A percentile compares a stretch with the other conserved stretches of the same genome.
Evolutionary conservation across 2,888 invertebrate species (phyloP).

Genomic region (Gryllus longicercus): DNA sequence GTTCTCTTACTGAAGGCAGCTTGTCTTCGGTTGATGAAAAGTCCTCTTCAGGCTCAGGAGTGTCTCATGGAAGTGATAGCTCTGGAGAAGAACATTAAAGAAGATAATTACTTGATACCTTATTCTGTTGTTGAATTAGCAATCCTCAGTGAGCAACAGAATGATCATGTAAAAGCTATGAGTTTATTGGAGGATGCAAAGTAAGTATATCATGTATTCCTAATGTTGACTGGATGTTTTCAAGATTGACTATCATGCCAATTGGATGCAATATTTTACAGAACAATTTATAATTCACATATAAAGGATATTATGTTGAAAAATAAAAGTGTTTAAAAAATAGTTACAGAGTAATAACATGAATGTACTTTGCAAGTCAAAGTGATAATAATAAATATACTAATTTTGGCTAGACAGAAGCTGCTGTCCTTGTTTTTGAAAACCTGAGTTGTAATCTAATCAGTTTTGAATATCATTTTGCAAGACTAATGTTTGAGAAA

Average conservation of each 20-base stretch:
- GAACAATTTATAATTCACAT: not conserved
- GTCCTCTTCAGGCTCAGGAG: slow-evolving; percentile 73
- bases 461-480: no score
- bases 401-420: no score
- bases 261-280: not conserved
- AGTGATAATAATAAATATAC: no score
- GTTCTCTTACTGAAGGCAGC: slow-evolving; percentile 77
- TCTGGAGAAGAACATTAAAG: slow-evolving; percentile 68
- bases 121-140: slow-evolving; percentile 85
- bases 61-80: slow-evolving; percentile 63
- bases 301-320: no score
- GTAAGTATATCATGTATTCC: slow-evolving; percentile 51
- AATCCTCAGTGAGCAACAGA: slow-evolving; percentile 68
- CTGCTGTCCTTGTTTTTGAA: no score
- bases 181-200: slow-evolving; percentile 76
- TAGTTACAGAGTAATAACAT: no score
- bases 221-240: not conserved
- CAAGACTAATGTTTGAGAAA: no score
- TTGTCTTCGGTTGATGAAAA: slow-evolving; percentile 73
- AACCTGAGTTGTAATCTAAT: no score
- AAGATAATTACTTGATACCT: slow-evolving; percentile 80
- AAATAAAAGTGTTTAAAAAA: no score
- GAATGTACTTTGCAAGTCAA: no score
- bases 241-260: not conserved
- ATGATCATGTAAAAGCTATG: slow-evolving; percentile 64